Percentiles rank a stretch among this genome's conserved stretches.
phyloP scores from a whole-genome alignment of 2,113 vertebrate species.

The Campylomormyrus tamandua region DNA sequence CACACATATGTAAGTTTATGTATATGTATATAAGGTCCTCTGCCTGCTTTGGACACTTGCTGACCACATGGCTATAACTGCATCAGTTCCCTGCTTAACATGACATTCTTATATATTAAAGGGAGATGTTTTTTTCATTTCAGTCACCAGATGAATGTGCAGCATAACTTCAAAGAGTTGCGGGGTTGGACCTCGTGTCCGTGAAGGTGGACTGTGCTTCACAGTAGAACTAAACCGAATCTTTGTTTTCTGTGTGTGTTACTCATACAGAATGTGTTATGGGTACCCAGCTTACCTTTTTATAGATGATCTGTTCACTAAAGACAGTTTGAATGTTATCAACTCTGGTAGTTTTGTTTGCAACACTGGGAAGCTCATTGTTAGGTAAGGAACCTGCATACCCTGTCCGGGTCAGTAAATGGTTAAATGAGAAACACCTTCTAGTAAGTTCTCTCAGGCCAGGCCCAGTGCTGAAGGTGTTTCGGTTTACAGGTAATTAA shows the following conservation, averaged over 20 bases:
- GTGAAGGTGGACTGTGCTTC: not conserved
- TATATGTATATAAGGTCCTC: not conserved
- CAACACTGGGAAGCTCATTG: not conserved
- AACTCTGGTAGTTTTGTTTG: not conserved
- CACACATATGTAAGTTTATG: no score
- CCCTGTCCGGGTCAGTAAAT: not conserved
- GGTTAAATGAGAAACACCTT: not conserved
- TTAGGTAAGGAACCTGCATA: not conserved
- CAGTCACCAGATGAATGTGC: not conserved
- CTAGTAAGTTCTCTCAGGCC: not conserved
- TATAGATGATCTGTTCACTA: not conserved
- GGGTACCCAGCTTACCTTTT: not conserved
- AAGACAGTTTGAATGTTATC: not conserved
- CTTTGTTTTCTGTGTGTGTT: not conserved
- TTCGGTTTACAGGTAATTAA: not conserved
- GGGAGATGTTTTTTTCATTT: not conserved
- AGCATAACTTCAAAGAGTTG: not conserved
- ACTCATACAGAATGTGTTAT: not conserved
- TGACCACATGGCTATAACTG: not conserved
- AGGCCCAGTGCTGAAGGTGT: not conserved
- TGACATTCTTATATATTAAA: not conserved
- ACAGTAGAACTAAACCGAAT: not conserved
- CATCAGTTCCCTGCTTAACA: not conserved
- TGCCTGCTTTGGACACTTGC: not conserved
- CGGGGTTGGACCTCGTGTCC: not conserved